These are phyloP conservation scores for Barnardius zonarius DNA, from an alignment of 2,113 vertebrate genomes.

Conservation along the genomic window DNA sequence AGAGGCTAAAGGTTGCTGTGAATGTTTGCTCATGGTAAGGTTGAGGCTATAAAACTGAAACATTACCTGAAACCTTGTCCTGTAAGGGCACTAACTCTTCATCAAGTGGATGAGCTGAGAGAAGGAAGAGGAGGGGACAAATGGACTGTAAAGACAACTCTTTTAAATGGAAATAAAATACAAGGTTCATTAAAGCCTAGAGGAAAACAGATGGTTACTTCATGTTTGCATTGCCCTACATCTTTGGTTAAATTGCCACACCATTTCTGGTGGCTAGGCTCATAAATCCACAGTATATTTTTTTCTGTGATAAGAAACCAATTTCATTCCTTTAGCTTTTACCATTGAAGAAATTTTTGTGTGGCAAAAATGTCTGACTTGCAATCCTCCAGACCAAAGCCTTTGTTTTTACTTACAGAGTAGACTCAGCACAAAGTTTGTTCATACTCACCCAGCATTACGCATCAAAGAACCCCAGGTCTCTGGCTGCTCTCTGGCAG, in stretches of 20 bases:
- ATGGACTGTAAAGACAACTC: not conserved
- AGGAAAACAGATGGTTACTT: slow-evolving; percentile 34
- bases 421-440: not conserved
- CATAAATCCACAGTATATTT: not conserved
- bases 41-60: slow-evolving; percentile 68
- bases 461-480: rapidly evolving
- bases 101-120: not conserved
- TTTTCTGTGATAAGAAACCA: not conserved
- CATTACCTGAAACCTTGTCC: slow-evolving; percentile 59
- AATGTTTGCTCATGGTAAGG: slow-evolving; percentile 74
- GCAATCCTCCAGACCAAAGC: not conserved
- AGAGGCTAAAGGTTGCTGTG: slow-evolving; percentile 76
- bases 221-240: slow-evolving; percentile 11
- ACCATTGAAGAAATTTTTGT: not conserved
- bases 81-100: slow-evolving; percentile 65
- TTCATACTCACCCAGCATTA: not conserved
- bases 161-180: slow-evolving; percentile 48
- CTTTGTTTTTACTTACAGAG: not conserved
- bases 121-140: not conserved
- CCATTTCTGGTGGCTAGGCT: not conserved
- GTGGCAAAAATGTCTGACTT: not conserved
- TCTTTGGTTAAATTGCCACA: not conserved
- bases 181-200: not conserved
- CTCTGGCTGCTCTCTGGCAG: not conserved
- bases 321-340: slow-evolving; percentile 1